These are phyloP conservation scores for Lagria hirta DNA, from an alignment of 2,888 invertebrate species.

Conservation along the genomic window DNA sequence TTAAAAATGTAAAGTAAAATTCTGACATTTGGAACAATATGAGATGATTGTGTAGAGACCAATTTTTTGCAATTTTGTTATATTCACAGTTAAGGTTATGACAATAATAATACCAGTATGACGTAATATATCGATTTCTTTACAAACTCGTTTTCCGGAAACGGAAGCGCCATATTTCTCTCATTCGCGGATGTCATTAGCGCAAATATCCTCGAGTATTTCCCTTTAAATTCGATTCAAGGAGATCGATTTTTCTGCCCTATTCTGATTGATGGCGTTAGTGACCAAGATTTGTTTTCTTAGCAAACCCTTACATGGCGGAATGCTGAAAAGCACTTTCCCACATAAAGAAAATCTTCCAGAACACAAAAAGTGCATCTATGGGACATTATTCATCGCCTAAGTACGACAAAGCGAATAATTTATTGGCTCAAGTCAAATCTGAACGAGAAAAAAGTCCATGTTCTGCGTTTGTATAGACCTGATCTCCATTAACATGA, in stretches of 20 bases:
- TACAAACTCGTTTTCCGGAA: no score
- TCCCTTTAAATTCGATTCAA: constrained; percentile 17
- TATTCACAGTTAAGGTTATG: no score
- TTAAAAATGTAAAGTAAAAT: no score
- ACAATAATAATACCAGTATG: no score
- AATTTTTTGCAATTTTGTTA: no score
- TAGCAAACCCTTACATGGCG: constrained; percentile 39
- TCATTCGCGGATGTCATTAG: constrained; percentile 46
- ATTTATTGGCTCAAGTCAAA: constrained; percentile 7
- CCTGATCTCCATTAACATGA: constrained; percentile 46
- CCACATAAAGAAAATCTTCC: constrained; percentile 26
- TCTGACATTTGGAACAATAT: no score
- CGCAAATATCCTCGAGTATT: constrained; percentile 42
- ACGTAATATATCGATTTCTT: no score
- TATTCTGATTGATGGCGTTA: constrained; percentile 47
- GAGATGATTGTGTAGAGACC: no score
- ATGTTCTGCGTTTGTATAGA: constrained; percentile 24
- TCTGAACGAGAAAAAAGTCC: constrained; percentile 14
- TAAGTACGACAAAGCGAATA: constrained; percentile 1
- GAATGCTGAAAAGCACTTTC: constrained; percentile 29
- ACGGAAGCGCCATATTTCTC: constrained; percentile 43
- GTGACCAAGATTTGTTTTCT: constrained; percentile 51
- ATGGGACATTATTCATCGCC: constrained; percentile 12
- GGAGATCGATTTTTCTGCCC: no score
- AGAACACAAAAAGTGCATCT: constrained; percentile 51